Conservation (phyloP, 2,888 invertebrate species). For the Clunio marinus region DNA sequence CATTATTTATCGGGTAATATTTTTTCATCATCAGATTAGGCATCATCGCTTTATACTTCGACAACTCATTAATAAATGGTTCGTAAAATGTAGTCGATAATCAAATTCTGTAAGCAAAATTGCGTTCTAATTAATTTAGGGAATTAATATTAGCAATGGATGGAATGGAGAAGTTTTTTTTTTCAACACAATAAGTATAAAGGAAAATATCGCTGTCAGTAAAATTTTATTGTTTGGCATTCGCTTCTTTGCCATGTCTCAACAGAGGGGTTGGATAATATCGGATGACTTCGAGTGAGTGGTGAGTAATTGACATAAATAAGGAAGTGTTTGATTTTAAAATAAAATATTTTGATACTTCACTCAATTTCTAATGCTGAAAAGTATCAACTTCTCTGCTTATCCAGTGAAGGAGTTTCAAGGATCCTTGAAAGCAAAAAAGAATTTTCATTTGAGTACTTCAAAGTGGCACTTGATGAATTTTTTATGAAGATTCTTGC, state of each 20-base stretch:
- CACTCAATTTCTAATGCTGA: background rate
- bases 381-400: background rate
- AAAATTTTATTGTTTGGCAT: constrained; percentile 1
- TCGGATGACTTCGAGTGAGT: background rate
- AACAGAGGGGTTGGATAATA: too few relatives aligned
- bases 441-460: background rate
- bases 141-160: constrained; percentile 31
- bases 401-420: background rate
- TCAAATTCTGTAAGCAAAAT: constrained; percentile 33
- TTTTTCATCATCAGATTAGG: constrained; percentile 20
- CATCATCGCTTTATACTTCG: background rate
- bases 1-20: constrained; percentile 21
- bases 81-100: constrained; percentile 37
- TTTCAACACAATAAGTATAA: too few relatives aligned
- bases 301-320: constrained; percentile 4
- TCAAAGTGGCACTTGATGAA: background rate
- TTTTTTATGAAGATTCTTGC: background rate
- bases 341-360: background rate
- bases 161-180: too few relatives aligned
- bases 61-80: constrained; percentile 30
- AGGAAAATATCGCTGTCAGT: constrained; percentile 10
- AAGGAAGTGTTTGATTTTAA: constrained; percentile 4
- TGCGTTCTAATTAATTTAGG: constrained; percentile 36
- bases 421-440: background rate
- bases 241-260: too few relatives aligned